phyloP scores from a whole-genome alignment of 2,797 vertebrate species.

The Heterohyrax brucei region DNA sequence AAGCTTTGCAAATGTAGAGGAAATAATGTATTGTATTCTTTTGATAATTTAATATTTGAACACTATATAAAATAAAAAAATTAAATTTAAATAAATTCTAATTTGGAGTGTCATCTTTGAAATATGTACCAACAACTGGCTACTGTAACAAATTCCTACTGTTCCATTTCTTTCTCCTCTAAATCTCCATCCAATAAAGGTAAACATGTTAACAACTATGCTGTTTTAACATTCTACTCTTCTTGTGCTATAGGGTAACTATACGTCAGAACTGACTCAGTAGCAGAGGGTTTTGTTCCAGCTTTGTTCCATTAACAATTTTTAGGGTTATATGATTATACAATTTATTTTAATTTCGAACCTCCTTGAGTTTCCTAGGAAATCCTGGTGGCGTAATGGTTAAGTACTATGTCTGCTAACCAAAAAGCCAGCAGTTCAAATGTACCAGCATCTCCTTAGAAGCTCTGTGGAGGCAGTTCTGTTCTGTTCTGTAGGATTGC shows the following conservation, averaged over 20 bases:
- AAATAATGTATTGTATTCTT: not conserved
- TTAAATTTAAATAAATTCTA: not conserved
- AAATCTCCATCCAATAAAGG: not conserved
- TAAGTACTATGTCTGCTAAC: too few relatives aligned
- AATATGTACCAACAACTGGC: not conserved
- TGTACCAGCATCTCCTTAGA: too few relatives aligned
- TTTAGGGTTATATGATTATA: not conserved
- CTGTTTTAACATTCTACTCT: not conserved
- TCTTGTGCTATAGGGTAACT: not conserved
- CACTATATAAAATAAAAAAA: not conserved
- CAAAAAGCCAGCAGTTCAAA: too few relatives aligned
- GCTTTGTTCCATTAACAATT: not conserved
- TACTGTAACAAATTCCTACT: not conserved
- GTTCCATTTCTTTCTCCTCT: not conserved
- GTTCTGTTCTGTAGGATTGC: too few relatives aligned
- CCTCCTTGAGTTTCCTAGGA: not conserved
- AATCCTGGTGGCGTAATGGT: too few relatives aligned
- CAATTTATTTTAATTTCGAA: slow-evolving; percentile 23
- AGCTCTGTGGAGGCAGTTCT: too few relatives aligned
- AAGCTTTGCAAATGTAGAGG: not conserved
- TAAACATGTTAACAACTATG: not conserved
- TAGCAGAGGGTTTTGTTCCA: too few relatives aligned
- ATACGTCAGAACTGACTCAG: too few relatives aligned
- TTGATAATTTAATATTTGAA: slow-evolving; percentile 41
- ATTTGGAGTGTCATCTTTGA: not conserved